Evolutionary conservation across 2,797 vertebrate genomes (phyloP).

Genomic region (Sardinella longiceps): DNA sequence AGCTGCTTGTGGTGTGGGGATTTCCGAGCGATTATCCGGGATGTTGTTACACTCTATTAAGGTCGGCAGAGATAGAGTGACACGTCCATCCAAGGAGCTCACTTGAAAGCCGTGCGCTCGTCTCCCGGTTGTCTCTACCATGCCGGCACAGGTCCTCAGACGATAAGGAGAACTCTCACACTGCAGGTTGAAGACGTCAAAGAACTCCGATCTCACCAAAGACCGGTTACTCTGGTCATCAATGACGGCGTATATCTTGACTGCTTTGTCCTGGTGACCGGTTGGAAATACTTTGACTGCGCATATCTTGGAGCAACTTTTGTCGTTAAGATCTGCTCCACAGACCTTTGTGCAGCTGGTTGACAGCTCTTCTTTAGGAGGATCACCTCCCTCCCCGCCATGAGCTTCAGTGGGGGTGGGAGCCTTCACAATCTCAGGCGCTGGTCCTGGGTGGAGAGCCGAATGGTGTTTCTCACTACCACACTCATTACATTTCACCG

Average conservation of each 20-base stretch:
- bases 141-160: constrained; percentile 8
- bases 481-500: constrained; percentile 28
- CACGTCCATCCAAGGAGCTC: background rate
- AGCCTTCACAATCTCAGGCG: background rate
- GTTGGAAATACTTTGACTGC: background rate
- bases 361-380: background rate
- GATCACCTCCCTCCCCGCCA: constrained; percentile 25
- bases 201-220: background rate
- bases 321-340: background rate
- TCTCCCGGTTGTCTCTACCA: background rate
- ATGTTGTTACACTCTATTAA: constrained; percentile 27
- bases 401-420: background rate
- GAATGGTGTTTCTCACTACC: background rate
- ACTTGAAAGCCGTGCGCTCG: background rate
- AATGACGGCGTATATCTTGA: constrained; percentile 6
- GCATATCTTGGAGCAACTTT: constrained; percentile 31
- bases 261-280: background rate
- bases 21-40: constrained; percentile 14
- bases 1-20: constrained; percentile 25
- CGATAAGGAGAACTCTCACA: background rate
- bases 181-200: background rate
- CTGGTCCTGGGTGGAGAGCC: constrained; percentile 13
- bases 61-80: background rate
- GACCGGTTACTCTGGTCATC: constrained; percentile 1
- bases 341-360: constrained; percentile 22